Conservation (phyloP, 2,113 vertebrate species). For the Menura novaehollandiae region DNA sequence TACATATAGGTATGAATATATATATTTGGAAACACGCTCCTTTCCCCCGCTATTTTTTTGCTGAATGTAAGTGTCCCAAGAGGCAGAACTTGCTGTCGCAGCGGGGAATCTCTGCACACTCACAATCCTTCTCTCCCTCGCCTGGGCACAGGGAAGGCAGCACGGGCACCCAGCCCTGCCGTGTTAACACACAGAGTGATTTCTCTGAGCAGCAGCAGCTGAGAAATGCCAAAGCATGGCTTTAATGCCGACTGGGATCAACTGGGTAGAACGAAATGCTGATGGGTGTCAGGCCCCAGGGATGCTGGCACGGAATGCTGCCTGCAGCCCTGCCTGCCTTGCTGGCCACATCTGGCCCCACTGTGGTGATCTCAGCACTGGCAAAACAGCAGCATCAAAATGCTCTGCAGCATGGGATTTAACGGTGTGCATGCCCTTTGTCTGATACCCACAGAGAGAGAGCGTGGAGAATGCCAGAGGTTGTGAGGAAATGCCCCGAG, state of each 20-base stretch:
- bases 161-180: accelerated
- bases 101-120: accelerated
- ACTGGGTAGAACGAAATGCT: accelerated
- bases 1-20: background rate
- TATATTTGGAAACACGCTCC: background rate
- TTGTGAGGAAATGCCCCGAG: background rate
- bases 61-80: background rate
- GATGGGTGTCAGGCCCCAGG: background rate
- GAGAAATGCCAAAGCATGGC: background rate
- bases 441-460: accelerated
- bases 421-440: background rate
- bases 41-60: accelerated
- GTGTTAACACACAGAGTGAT: background rate
- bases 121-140: background rate
- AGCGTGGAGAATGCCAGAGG: background rate
- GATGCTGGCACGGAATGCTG: background rate
- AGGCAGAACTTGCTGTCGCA: background rate
- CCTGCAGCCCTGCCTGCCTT: background rate
- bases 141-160: background rate
- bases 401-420: background rate
- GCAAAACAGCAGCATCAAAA: background rate
- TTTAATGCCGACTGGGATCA: background rate
- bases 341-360: background rate
- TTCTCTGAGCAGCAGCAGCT: background rate
- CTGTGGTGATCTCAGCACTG: background rate